phyloP scores from a whole-genome alignment of 2,888 invertebrate genomes.

The Rhamphomyia laevipes region DNA sequence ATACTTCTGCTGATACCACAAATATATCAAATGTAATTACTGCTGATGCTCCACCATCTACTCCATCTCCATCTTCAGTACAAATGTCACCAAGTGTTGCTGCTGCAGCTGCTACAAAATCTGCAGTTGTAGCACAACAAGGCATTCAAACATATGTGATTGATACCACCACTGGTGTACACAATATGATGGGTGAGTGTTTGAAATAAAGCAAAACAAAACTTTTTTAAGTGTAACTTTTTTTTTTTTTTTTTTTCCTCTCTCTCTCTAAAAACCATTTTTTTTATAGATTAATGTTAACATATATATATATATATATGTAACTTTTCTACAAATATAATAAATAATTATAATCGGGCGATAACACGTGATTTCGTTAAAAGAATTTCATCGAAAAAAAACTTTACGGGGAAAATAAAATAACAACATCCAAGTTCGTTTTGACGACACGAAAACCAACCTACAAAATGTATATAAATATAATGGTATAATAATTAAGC shows the following conservation, averaged over 20 bases:
- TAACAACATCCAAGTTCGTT: too few relatives aligned
- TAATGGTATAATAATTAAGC: too few relatives aligned
- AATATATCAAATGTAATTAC: neutral
- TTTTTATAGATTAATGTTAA: too few relatives aligned
- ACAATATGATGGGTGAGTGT: conserved; percentile 13
- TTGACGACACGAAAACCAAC: too few relatives aligned
- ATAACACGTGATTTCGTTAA: too few relatives aligned
- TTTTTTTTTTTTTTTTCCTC: neutral
- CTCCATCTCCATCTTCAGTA: neutral
- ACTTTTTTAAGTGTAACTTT: too few relatives aligned
- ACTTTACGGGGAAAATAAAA: too few relatives aligned
- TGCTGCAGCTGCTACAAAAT: conserved; percentile 1
- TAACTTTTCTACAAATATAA: neutral
- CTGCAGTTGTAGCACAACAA: conserved; percentile 1
- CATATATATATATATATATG: too few relatives aligned
- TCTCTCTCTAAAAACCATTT: too few relatives aligned
- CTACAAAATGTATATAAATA: too few relatives aligned
- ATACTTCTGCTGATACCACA: neutral
- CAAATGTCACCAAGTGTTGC: neutral
- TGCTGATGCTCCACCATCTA: neutral
- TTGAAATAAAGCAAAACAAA: neutral
- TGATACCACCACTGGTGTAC: conserved; percentile 9
- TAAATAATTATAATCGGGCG: too few relatives aligned
- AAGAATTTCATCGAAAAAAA: too few relatives aligned
- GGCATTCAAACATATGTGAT: conserved; percentile 9